phyloP scores from a whole-genome alignment of 2,797 vertebrate species.

The Malacoraja senta region DNA sequence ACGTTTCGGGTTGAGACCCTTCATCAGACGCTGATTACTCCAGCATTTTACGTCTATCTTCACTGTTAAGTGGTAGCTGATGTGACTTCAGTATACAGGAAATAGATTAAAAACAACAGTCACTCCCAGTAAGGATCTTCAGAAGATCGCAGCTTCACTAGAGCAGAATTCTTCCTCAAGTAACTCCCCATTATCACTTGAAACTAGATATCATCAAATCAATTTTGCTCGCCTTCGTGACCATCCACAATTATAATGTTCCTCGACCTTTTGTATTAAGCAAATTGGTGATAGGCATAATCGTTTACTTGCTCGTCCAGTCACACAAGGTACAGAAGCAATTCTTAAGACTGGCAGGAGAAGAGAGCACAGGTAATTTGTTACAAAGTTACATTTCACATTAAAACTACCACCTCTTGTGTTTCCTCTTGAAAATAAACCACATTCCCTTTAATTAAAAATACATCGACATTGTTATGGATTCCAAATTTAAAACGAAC shows the following conservation, averaged over 20 bases:
- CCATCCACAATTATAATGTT: neutral
- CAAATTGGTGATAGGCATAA: conserved; percentile 6
- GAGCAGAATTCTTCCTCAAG: conserved; percentile 3
- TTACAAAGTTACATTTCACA: neutral
- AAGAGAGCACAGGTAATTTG: neutral
- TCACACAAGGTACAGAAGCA: neutral
- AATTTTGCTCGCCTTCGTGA: neutral
- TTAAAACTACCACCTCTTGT: neutral
- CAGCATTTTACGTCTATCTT: too few relatives aligned
- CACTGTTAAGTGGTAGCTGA: neutral
- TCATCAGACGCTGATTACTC: too few relatives aligned
- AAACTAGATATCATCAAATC: neutral
- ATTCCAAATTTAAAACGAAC: neutral
- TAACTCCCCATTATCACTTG: neutral
- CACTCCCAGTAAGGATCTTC: neutral
- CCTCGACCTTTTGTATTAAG: neutral
- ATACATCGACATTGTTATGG: neutral
- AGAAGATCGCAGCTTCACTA: neutral
- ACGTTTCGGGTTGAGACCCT: too few relatives aligned
- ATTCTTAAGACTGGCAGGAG: neutral
- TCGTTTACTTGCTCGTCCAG: conserved; percentile 9
- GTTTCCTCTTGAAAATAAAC: neutral
- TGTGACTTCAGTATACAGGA: neutral
- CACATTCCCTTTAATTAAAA: neutral
- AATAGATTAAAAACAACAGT: conserved; percentile 8